A percentile compares a stretch with the other conserved stretches of the same genome.
phyloP scores from a whole-genome alignment of 2,113 vertebrate species.

The Bostrychus sinensis region DNA sequence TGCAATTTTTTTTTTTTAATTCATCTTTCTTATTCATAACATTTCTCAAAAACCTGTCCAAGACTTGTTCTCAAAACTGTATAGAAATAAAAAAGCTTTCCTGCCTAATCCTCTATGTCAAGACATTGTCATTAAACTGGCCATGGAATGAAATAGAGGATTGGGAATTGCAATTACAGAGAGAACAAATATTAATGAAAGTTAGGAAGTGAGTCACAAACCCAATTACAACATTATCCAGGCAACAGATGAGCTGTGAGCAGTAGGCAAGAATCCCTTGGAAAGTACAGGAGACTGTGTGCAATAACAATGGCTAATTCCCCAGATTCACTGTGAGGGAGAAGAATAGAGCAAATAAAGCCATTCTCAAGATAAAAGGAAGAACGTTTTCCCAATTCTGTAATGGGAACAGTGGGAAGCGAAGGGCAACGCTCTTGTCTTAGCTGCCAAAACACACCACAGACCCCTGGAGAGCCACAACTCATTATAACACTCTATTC shows the following conservation, averaged over 20 bases:
- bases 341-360: constrained; percentile 80
- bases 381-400: constrained; percentile 68
- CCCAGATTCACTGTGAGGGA: constrained; percentile 45
- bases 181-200: constrained; percentile 79
- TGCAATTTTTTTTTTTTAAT: no score
- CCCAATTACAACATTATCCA: constrained; percentile 88
- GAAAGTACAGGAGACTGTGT: constrained; percentile 83
- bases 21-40: no score
- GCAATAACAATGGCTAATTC: constrained; percentile 76
- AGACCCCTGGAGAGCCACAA: constrained; percentile 75
- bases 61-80: no score
- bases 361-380: constrained; percentile 77
- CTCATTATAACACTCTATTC: constrained; percentile 76
- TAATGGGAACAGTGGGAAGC: constrained; percentile 62
- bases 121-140: no score
- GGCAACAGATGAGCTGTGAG: constrained; percentile 84
- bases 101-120: no score
- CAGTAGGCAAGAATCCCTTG: constrained; percentile 75
- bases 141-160: constrained; percentile 61
- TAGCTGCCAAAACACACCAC: constrained; percentile 62
- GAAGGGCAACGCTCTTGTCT: constrained; percentile 50
- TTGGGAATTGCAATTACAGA: constrained; percentile 68
- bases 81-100: no score
- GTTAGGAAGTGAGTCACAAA: constrained; percentile 84
- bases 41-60: no score